Conservation (phyloP, 2,113 vertebrate species). For the Poecile atricapillus region DNA sequence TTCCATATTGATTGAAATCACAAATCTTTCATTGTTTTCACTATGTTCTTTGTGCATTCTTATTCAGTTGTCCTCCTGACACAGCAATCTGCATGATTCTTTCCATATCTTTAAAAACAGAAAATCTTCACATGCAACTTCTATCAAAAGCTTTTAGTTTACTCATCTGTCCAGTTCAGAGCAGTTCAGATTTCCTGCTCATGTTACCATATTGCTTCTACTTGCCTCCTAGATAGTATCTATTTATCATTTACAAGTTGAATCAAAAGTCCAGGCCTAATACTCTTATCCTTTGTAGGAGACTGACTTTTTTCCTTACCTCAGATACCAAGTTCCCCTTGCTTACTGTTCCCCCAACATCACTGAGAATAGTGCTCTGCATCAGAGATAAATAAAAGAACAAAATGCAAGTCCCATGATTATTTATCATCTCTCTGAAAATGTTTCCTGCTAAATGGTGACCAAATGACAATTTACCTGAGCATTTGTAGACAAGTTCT, state of each 20-base stretch:
- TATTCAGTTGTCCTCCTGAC: neutral
- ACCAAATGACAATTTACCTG: neutral
- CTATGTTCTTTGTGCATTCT: neutral
- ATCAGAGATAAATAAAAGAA: neutral
- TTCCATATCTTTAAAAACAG: neutral
- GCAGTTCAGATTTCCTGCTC: neutral
- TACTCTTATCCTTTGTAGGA: neutral
- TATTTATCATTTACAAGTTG: neutral
- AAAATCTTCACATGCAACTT: neutral
- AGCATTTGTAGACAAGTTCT: neutral
- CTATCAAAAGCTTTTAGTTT: neutral
- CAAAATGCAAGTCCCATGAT: neutral
- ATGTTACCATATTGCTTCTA: neutral
- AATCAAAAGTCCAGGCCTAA: neutral
- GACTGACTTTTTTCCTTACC: neutral
- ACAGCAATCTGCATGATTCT: neutral
- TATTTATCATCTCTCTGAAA: neutral
- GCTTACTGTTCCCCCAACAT: neutral
- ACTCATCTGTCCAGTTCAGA: neutral
- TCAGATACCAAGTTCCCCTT: neutral
- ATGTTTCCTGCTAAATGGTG: neutral
- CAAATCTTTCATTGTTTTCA: neutral
- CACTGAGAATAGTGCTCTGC: neutral
- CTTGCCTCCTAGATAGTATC: neutral
- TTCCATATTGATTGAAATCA: neutral